phyloP scores from a whole-genome alignment of 2,888 invertebrate genomes.

The Lasioglossum oenotherae region DNA sequence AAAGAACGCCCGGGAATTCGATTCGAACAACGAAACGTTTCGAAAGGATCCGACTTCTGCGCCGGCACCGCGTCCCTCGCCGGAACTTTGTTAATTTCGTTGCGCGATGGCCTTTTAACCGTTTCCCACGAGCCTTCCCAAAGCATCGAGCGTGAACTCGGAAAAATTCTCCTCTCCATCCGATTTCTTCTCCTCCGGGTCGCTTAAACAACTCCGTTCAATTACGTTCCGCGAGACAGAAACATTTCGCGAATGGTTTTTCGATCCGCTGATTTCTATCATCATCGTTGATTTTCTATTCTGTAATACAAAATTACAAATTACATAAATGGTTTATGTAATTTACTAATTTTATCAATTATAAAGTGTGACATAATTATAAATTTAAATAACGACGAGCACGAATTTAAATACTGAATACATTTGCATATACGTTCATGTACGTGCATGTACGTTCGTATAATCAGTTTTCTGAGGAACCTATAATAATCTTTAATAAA shows the following conservation, averaged over 20 bases:
- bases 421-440: too few relatives aligned
- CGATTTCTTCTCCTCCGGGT: neutral
- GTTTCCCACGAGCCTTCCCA: neutral
- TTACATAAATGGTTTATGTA: too few relatives aligned
- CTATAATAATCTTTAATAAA: neutral
- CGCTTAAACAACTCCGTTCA: neutral
- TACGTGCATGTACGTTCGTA: neutral
- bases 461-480: neutral
- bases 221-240: neutral
- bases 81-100: constrained; percentile 40
- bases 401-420: neutral
- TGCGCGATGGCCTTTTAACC: neutral
- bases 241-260: neutral
- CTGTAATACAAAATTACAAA: too few relatives aligned
- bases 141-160: neutral
- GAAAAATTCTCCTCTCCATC: neutral
- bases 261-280: neutral
- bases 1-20: constrained; percentile 14
- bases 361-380: neutral
- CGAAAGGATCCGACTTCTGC: constrained; percentile 1
- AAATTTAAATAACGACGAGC: neutral
- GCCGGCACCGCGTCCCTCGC: neutral
- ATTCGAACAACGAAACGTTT: constrained; percentile 16
- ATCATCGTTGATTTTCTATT: neutral
- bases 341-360: neutral